Conservation (phyloP, 2,797 vertebrate genomes). For the Poecilia gillii region DNA sequence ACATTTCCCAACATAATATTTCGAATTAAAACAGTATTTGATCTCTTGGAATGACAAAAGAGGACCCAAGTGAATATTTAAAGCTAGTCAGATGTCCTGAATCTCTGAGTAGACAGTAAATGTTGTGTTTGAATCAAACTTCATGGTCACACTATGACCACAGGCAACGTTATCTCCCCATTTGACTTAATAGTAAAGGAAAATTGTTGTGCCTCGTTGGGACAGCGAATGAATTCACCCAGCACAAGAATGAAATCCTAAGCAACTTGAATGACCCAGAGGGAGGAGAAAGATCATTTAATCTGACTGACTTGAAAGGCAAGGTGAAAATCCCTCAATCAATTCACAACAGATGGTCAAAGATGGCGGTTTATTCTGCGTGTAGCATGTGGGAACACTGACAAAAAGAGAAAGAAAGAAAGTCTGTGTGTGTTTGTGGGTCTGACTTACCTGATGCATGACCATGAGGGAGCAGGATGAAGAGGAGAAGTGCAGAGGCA, state of each 20-base stretch:
- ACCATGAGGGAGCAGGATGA: slow-evolving; percentile 76
- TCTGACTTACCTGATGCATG: slow-evolving; percentile 81
- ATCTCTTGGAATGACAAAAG: slow-evolving; percentile 13
- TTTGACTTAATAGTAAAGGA: slow-evolving; percentile 42
- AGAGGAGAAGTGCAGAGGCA: slow-evolving; percentile 74
- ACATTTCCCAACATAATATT: not conserved
- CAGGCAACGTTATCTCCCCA: slow-evolving; percentile 48
- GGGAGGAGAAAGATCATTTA: slow-evolving; percentile 62
- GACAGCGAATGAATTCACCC: slow-evolving; percentile 49
- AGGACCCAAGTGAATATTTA: slow-evolving; percentile 22
- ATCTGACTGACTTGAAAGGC: slow-evolving; percentile 56
- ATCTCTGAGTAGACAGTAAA: slow-evolving; percentile 56
- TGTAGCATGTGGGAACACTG: slow-evolving; percentile 21
- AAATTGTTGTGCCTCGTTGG: slow-evolving; percentile 67
- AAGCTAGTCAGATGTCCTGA: slow-evolving; percentile 33
- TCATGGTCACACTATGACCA: slow-evolving; percentile 64
- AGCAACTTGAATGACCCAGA: slow-evolving; percentile 54
- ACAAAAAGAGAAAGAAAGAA: not conserved
- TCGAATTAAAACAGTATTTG: slow-evolving; percentile 10
- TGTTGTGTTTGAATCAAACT: slow-evolving; percentile 70
- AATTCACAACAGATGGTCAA: slow-evolving; percentile 41
- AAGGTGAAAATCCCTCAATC: slow-evolving; percentile 45
- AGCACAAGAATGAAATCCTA: slow-evolving; percentile 42
- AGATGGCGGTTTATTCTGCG: slow-evolving; percentile 40
- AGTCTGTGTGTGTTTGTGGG: slow-evolving; percentile 12